Conservation (phyloP, 1,140 invertebrate genomes). For the Drosophila insularis region DNA sequence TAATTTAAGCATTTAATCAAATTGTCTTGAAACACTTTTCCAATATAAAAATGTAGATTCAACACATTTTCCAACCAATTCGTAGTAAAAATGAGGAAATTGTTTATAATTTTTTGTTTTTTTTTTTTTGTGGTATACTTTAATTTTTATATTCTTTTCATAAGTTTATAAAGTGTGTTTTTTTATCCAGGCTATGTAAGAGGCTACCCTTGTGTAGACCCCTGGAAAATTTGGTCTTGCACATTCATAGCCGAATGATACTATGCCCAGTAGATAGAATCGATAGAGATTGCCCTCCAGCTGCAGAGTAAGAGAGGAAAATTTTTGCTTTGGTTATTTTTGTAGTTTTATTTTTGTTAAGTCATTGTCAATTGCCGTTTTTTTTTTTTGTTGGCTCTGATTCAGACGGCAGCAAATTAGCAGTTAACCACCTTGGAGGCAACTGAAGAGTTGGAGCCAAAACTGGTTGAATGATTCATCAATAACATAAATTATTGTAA, state of each 20-base stretch:
- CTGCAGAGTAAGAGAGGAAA: conserved; percentile 26
- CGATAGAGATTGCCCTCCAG: conserved; percentile 51
- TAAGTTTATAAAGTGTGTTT: conserved; percentile 8
- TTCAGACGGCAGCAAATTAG: conserved; percentile 19
- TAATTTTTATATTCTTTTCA: neutral
- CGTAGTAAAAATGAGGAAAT: too few species aligned
- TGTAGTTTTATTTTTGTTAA: conserved; percentile 18
- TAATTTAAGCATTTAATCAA: too few species aligned
- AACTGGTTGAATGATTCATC: conserved; percentile 58
- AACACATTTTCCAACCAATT: too few species aligned
- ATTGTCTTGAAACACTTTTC: too few species aligned
- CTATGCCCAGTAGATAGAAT: conserved; percentile 85
- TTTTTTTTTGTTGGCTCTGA: neutral
- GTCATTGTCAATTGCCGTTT: conserved; percentile 29
- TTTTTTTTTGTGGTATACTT: neutral
- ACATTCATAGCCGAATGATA: conserved; percentile 88
- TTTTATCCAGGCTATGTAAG: conserved; percentile 80
- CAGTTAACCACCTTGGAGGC: conserved; percentile 49
- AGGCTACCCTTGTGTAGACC: conserved; percentile 86
- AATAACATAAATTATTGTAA: conserved; percentile 24
- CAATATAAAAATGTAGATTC: too few species aligned
- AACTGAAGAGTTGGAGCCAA: conserved; percentile 37
- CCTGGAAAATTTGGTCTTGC: conserved; percentile 87
- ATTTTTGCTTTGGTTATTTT: neutral
- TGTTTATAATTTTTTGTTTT: neutral